Evolutionary conservation across 2,113 vertebrate genomes (phyloP), one percentile per base, ranked within the genome.

Genomic region (Bufo gargarizans): DNA sequence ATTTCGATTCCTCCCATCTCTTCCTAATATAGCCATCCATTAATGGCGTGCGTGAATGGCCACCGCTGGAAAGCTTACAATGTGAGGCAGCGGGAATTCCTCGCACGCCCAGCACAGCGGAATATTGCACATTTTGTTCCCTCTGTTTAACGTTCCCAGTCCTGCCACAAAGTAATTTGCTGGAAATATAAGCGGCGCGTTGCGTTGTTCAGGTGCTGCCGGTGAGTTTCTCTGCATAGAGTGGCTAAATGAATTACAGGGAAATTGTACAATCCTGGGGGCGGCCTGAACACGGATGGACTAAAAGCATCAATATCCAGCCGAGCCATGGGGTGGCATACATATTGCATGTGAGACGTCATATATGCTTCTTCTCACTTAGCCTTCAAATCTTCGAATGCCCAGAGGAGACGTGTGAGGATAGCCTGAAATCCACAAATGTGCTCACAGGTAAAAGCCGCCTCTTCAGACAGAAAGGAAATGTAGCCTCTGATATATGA

Each of bases 121-220:
- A 88, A 83, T 88, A 83, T 76, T 65, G 79, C 33, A 58, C 80
- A 82, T 88, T 88, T 72, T 69, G 76, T 82, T 83, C 22, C 47
- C 69, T 76, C 78, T 43, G 14, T 88, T 87, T 87, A 74, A 88
- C 79, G 55, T 19, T 47, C 14, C 50, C 43, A 13, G 12, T 50
- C 49, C 53, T 19, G 61, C 20, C 71, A 76, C 79, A 53, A 55
- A 53, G 58, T 20, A 50, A 82, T 82, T 61, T 82, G 56, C 3
- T 19, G 80, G 50, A 83, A 55, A 77, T 83, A 76, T 88, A 33
- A 77, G 71, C 53, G 58, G 59, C n/a, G 53, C 11, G 47, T 17
- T 53, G 4, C 4, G 17, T 49, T 47, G 20, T 49, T 49, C 50
- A 63, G 12, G 49, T 84, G 82, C 53, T 16, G 82, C 20, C 16